Evolutionary conservation across 2,113 vertebrate species (phyloP), one percentile per base, ranked within the genome.

Genomic region (Lathamus discolor): DNA sequence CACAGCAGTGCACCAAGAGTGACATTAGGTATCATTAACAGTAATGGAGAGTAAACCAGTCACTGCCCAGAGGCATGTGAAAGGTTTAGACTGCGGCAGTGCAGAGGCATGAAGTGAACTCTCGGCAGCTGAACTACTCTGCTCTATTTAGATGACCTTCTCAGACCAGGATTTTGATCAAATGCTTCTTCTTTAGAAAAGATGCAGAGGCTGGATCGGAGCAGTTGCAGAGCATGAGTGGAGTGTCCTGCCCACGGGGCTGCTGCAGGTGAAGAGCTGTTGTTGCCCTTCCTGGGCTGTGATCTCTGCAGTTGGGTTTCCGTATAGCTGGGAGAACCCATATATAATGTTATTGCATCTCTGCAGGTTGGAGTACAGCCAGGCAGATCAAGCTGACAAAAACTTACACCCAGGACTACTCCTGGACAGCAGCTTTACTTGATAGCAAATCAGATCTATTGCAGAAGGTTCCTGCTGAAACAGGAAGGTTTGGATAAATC

Each of bases 1-100:
- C 19, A 9, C 1, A 0, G 25, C 29, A 35, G 69, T 1, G 2
- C 37, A 31, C 31, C 0, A 22, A 8, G 25, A 31, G 35, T 12
- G 44, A 67, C 35, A 24, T 22, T 3, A 13, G 27, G 39, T 43
- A 23, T n/a, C 29, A 18, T 16, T 10, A 22, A 24, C 52, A 31
- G 35, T 19, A 49, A 13, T 3, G 1, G 20, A 39, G 44, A 82
- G 28, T 27, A 54, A 8, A 43, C 19, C 13, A 59, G 59, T 23
- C 41, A n/a, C 72, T 35, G 78, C 13, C 31, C 41, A 67, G 46
- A 15, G n/a, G 39, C 19, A 7, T 0, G 3, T 3, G 13, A 75
- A 55, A 33, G 23, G 11, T 16, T 51, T 2, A 23, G 41, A 5
- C 39, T 39, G 43, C 13, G 29, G 80, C 46, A 49, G 46, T 15